Percentiles rank a stretch among this genome's conserved stretches.
Evolutionary conservation across 2,888 invertebrate species (phyloP).

Genomic region (Drepana falcataria): DNA sequence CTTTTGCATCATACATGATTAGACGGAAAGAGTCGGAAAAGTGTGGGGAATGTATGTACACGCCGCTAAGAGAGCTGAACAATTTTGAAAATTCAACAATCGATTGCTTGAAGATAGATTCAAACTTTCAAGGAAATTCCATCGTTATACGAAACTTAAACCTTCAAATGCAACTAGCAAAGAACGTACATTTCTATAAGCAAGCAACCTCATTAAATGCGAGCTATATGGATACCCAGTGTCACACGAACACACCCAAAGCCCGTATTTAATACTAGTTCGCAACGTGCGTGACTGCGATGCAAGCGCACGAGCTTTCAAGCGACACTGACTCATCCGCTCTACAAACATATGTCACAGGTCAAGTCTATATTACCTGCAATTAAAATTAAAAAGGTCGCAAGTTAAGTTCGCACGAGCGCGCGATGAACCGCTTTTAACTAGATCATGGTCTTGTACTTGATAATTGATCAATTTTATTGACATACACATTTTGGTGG

Average conservation of each 20-base stretch:
- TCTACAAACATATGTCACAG: constrained; percentile 16
- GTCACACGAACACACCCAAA: background rate
- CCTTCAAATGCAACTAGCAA: too few relatives aligned
- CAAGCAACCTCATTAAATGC: too few relatives aligned
- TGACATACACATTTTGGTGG: background rate
- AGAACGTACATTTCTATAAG: too few relatives aligned
- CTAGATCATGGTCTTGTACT: background rate
- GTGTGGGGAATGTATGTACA: too few relatives aligned
- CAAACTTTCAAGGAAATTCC: too few relatives aligned
- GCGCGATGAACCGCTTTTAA: background rate
- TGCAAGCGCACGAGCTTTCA: background rate
- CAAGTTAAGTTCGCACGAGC: constrained; percentile 1
- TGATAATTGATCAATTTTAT: background rate
- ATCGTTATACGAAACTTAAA: too few relatives aligned
- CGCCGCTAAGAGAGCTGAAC: too few relatives aligned
- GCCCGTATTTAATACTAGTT: background rate
- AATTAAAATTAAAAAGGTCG: constrained; percentile 12
- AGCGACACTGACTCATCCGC: constrained; percentile 8
- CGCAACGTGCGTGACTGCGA: background rate
- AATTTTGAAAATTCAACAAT: too few relatives aligned
- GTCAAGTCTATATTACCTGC: constrained; percentile 11
- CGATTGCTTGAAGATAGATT: too few relatives aligned
- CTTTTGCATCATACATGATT: too few relatives aligned
- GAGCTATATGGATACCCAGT: too few relatives aligned
- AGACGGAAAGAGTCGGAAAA: too few relatives aligned